Evolutionary conservation across 2,113 vertebrate species (phyloP).

Genomic region (Cyrtonyx montezumae): DNA sequence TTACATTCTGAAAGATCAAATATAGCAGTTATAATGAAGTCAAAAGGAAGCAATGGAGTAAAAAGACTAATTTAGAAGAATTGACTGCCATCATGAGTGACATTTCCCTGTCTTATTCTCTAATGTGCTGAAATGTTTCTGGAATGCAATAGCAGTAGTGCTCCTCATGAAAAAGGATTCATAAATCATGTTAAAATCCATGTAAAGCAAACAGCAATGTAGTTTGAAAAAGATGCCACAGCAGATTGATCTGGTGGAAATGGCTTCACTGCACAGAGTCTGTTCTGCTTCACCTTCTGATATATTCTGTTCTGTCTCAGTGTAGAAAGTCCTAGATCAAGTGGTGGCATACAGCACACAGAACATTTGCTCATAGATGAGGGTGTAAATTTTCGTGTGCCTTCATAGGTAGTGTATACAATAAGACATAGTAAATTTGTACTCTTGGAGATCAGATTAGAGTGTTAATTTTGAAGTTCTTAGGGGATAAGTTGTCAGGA

Average conservation of each 20-base stretch:
- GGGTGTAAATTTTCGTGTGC: not conserved
- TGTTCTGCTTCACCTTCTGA: not conserved
- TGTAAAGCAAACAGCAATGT: rapidly evolving
- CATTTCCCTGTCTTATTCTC: not conserved
- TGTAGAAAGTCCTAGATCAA: not conserved
- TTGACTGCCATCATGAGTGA: not conserved
- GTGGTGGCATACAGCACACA: not conserved
- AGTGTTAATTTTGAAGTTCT: not conserved
- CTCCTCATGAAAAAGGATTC: not conserved
- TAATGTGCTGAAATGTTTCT: not conserved
- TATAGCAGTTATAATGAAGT: not conserved
- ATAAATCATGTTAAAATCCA: not conserved
- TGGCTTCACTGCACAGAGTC: not conserved
- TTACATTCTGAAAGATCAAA: not conserved
- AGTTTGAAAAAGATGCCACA: not conserved
- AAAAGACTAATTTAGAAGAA: not conserved
- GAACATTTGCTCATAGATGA: not conserved
- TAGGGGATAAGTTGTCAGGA: not conserved
- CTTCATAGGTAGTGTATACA: not conserved
- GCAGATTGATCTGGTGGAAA: not conserved
- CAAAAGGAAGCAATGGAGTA: not conserved
- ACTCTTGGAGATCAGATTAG: not conserved
- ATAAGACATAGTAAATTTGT: not conserved
- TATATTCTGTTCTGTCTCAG: not conserved
- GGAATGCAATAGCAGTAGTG: not conserved